Evolutionary conservation across 2,888 invertebrate species (phyloP).

Genomic region (Apeira syringaria): DNA sequence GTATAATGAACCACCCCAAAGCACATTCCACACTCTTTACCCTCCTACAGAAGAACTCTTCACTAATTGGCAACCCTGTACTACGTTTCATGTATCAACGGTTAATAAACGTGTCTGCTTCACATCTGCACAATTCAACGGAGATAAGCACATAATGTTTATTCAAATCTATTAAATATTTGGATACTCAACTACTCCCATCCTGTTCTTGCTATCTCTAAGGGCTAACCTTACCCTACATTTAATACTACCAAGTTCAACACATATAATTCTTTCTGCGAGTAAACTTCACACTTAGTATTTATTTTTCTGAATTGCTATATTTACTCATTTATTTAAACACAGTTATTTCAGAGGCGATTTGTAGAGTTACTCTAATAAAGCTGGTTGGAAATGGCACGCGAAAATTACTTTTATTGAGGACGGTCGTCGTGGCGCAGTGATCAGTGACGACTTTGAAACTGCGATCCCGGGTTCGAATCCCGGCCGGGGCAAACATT

Average conservation of each 20-base stretch:
- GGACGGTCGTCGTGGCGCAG: no score
- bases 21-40: no score
- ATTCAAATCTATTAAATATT: conserved; percentile 28
- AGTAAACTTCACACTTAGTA: conserved; percentile 19
- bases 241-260: conserved; percentile 21
- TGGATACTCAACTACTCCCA: conserved; percentile 19
- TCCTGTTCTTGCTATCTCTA: conserved; percentile 1
- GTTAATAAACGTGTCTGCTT: conserved; percentile 32
- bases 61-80: no score
- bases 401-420: no score
- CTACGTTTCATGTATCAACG: conserved; percentile 21
- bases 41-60: no score
- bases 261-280: conserved; percentile 12
- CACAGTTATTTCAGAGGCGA: conserved; percentile 1
- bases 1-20: no score
- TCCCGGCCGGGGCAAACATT: no score
- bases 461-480: no score
- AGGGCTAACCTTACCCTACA: conserved; percentile 18
- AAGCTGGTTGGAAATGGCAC: no score
- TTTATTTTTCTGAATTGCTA: conserved; percentile 44
- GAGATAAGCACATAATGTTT: conserved; percentile 26
- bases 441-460: no score
- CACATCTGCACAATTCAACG: conserved; percentile 27
- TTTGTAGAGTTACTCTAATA: conserved; percentile 10
- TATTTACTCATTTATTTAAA: conserved; percentile 53